phyloP scores from a whole-genome alignment of 2,888 invertebrate genomes.

The Allacma fusca region DNA sequence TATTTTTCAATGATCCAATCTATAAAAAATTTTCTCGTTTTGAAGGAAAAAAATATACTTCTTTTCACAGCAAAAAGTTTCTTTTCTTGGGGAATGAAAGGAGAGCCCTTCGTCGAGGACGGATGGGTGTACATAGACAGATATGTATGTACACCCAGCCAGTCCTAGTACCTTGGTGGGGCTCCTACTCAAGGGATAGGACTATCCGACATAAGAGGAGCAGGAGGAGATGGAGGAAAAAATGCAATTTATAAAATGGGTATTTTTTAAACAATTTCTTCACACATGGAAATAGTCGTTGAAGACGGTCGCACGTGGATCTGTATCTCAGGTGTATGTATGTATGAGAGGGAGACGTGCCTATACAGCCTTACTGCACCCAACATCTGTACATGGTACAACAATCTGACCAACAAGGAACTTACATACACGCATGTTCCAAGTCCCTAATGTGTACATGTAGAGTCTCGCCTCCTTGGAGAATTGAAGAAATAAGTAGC shows the following conservation, averaged over 20 bases:
- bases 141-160: no score
- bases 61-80: constrained; percentile 1
- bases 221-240: constrained; percentile 21
- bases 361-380: no score
- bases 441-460: no score
- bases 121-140: no score
- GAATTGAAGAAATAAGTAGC: no score
- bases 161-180: no score
- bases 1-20: background rate
- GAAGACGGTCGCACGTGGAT: constrained; percentile 14
- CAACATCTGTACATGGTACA: no score
- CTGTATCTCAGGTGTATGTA: constrained; percentile 20
- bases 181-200: background rate
- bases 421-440: no score
- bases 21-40: background rate
- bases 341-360: constrained; percentile 19
- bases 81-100: background rate
- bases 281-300: constrained; percentile 37
- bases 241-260: constrained; percentile 26
- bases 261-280: constrained; percentile 29
- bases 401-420: no score
- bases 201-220: background rate
- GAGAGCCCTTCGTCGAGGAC: background rate
- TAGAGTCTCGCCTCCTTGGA: no score
- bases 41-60: background rate